A percentile compares a stretch with the other conserved stretches of the same genome.
Evolutionary conservation across 2,113 vertebrate species (phyloP).

Genomic region (Chroicocephalus ridibundus): DNA sequence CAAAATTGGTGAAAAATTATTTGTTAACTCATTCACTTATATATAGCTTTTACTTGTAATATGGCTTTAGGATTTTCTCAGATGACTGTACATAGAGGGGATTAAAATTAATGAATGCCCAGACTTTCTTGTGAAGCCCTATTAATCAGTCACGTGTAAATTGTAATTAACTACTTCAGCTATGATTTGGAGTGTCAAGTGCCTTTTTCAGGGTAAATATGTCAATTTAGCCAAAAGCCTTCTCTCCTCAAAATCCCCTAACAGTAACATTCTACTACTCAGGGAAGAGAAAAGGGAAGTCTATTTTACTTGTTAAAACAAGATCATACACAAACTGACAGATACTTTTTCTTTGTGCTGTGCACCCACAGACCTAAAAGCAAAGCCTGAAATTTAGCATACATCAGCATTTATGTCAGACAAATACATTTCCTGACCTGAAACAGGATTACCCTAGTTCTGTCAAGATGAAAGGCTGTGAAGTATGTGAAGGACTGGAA

Average conservation of each 20-base stretch:
- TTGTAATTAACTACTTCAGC: neutral
- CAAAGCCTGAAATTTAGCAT: conserved; percentile 3
- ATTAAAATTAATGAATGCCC: conserved; percentile 5
- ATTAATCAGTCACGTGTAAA: neutral
- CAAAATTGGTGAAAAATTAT: neutral
- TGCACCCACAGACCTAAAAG: neutral
- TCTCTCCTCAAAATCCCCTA: neutral
- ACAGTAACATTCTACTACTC: neutral
- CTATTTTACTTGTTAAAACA: neutral
- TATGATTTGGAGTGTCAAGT: neutral
- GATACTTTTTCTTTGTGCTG: neutral
- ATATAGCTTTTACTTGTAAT: neutral
- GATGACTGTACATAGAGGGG: neutral
- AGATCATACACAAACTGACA: neutral
- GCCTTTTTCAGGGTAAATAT: neutral
- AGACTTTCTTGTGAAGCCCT: neutral
- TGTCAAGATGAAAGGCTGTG: conserved; percentile 52
- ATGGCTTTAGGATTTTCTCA: neutral
- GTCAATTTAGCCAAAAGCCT: neutral
- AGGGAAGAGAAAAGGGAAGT: neutral
- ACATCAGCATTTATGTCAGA: conserved; percentile 34
- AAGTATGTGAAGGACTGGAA: neutral
- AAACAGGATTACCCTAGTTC: conserved; percentile 55
- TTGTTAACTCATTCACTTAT: neutral
- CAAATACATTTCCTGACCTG: conserved; percentile 17